Conservation (phyloP, 2,797 vertebrate species). For the Sciurus carolinensis region DNA sequence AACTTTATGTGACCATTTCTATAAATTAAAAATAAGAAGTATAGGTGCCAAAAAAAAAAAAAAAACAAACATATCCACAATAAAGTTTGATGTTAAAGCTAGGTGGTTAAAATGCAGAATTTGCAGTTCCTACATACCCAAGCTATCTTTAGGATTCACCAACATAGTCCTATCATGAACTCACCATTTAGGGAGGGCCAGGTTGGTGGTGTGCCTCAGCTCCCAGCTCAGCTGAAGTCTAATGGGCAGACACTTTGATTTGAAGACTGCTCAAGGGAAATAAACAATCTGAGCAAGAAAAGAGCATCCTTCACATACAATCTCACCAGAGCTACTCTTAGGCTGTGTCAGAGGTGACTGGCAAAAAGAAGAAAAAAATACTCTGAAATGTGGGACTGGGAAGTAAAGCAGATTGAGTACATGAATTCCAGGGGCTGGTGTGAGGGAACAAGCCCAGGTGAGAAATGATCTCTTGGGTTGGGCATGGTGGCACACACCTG, state of each 20-base stretch:
- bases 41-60: not conserved
- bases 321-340: conserved; percentile 22
- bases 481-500: no score
- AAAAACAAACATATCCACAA: not conserved
- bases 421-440: not conserved
- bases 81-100: not conserved
- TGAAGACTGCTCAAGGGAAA: conserved; percentile 3
- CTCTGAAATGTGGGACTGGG: not conserved
- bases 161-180: not conserved
- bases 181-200: not conserved
- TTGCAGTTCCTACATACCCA: not conserved
- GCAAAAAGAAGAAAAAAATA: not conserved
- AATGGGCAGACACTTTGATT: not conserved
- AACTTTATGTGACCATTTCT: conserved; percentile 22
- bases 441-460: not conserved
- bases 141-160: not conserved
- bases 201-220: not conserved
- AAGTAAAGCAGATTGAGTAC: conserved; percentile 15
- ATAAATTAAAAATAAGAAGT: not conserved
- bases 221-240: not conserved
- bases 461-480: conserved; percentile 6
- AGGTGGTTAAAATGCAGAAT: not conserved
- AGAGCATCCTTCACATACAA: not conserved
- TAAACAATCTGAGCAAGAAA: not conserved
- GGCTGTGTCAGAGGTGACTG: not conserved